phyloP scores from a whole-genome alignment of 64 coral and sea anemone genomes.

The Pocillopora verrucosa region DNA sequence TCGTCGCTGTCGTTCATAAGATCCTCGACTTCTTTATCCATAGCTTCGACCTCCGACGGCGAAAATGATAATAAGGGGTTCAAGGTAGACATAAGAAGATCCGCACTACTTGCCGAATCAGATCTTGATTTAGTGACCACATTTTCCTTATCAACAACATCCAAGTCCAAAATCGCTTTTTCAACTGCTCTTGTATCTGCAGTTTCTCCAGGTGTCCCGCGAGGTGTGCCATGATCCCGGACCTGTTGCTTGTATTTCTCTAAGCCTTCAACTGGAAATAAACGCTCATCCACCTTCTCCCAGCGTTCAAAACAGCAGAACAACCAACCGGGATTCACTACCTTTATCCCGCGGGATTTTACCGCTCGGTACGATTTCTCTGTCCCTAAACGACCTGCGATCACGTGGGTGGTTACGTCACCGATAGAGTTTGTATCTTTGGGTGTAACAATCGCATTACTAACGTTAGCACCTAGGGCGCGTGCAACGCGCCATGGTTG shows the following conservation, averaged over 20 bases:
- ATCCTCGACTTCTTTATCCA: conserved; percentile 98
- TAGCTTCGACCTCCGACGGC: conserved; percentile 88
- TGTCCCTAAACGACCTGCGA: conserved; percentile 88
- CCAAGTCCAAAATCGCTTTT: not conserved
- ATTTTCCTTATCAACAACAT: not conserved
- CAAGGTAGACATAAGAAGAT: conserved; percentile 77
- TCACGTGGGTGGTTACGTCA: conserved; percentile 86
- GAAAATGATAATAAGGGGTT: conserved; percentile 93
- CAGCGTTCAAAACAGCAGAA: conserved; percentile 91
- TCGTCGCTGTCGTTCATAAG: conserved; percentile 78
- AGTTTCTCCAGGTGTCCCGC: conserved; percentile 21
- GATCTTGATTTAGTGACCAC: conserved; percentile 31
- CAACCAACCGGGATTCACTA: conserved; percentile 90
- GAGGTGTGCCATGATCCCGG: conserved; percentile 52
- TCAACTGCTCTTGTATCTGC: not conserved
- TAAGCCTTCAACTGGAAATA: conserved; percentile 87
- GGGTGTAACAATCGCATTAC: conserved; percentile 51
- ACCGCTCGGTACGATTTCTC: conserved; percentile 88
- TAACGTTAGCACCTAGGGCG: conserved; percentile 82
- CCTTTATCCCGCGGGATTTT: conserved; percentile 61
- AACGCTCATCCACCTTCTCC: conserved; percentile 93
- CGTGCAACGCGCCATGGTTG: conserved; percentile 68
- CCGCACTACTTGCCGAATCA: conserved; percentile 67
- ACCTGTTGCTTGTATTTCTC: conserved; percentile 84
- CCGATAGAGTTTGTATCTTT: conserved; percentile 46